Conservation (phyloP, 2,113 vertebrate genomes). For the Dromiciops gliroides region DNA sequence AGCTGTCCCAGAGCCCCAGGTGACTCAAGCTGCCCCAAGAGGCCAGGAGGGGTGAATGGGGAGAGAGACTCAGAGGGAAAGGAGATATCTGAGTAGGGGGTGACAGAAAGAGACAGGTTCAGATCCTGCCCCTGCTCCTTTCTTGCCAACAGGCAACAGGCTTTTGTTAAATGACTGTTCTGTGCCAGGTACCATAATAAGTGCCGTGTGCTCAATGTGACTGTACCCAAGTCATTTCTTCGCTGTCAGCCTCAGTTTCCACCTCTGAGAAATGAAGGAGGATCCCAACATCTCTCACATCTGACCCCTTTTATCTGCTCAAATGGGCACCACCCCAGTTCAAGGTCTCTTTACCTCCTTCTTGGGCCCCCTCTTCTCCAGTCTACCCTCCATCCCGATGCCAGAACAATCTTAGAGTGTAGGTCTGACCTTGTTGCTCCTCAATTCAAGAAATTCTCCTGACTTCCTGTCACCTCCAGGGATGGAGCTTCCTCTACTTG, state of each 20-base stretch:
- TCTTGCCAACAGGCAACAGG: neutral
- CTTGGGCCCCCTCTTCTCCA: neutral
- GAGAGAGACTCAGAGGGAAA: neutral
- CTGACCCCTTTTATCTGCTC: neutral
- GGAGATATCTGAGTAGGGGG: neutral
- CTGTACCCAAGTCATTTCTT: neutral
- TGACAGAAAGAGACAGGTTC: neutral
- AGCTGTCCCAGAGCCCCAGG: conserved; percentile 2
- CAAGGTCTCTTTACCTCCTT: neutral
- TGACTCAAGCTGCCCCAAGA: conserved; percentile 41
- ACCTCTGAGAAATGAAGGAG: neutral
- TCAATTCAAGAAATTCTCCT: neutral
- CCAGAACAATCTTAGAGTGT: neutral
- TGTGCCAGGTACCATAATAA: neutral
- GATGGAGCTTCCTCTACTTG: neutral
- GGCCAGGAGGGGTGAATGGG: neutral
- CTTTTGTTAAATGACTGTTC: neutral
- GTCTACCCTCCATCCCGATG: neutral
- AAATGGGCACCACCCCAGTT: neutral
- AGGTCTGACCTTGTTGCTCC: neutral
- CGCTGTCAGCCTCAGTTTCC: neutral
- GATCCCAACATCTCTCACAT: neutral
- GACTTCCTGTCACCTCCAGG: no score
- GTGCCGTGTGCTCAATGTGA: neutral
- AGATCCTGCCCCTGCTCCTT: neutral